Evolutionary conservation across 2,888 invertebrate genomes (phyloP).

Genomic region (Fissipunctia ypsillon): DNA sequence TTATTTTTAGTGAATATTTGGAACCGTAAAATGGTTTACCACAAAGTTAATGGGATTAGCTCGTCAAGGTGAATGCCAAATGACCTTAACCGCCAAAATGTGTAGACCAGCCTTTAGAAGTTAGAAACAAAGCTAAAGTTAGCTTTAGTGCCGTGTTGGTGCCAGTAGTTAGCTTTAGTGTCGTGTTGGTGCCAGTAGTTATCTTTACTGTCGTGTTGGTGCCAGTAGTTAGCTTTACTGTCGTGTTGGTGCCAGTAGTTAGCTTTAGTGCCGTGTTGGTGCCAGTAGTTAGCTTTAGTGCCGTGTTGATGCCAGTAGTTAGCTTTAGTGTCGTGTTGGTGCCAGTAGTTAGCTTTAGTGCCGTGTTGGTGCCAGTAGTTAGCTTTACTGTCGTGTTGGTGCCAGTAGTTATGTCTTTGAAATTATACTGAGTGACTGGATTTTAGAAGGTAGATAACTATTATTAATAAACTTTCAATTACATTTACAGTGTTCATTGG

Average conservation of each 20-base stretch:
- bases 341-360: too few species aligned
- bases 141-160: neutral
- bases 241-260: too few species aligned
- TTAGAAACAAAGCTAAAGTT: neutral
- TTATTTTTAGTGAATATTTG: too few species aligned
- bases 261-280: too few species aligned
- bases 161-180: too few species aligned
- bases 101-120: too few species aligned
- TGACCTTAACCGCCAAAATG: too few species aligned
- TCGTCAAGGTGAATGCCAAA: too few species aligned
- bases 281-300: neutral
- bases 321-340: neutral
- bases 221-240: too few species aligned
- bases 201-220: neutral
- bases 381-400: too few species aligned
- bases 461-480: neutral
- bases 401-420: neutral
- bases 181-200: neutral
- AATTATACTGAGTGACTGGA: neutral
- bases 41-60: too few species aligned
- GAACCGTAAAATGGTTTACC: too few species aligned
- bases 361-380: neutral
- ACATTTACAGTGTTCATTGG: slow-evolving; percentile 38
- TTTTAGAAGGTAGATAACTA: neutral
- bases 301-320: neutral